phyloP scores from a whole-genome alignment of 64 coral and sea anemone genomes.

The Acropora tenuis region DNA sequence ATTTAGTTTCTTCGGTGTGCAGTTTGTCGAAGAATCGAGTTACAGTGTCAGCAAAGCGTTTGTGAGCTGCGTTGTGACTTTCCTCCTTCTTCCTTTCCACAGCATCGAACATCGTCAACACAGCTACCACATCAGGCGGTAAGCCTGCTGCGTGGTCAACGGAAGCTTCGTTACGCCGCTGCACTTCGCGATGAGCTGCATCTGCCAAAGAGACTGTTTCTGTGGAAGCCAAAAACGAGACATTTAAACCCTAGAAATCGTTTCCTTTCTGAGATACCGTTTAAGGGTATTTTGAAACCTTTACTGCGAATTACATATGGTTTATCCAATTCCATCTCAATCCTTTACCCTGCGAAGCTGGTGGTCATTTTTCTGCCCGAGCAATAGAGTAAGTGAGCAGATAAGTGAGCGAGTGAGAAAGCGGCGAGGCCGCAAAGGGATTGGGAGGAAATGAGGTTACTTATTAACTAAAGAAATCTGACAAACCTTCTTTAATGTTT shows the following conservation, averaged over 20 bases:
- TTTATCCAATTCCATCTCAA: too few relatives aligned
- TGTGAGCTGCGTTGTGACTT: conserved; percentile 76
- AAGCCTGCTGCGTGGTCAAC: conserved; percentile 90
- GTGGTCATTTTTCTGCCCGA: too few relatives aligned
- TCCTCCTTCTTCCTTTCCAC: conserved; percentile 76
- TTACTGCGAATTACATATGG: too few relatives aligned
- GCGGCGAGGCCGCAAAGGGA: too few relatives aligned
- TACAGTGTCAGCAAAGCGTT: conserved; percentile 81
- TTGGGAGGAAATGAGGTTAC: too few relatives aligned
- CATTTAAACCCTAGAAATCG: background rate
- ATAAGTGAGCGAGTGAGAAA: too few relatives aligned
- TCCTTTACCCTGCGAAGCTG: too few relatives aligned
- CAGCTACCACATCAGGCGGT: conserved; percentile 84
- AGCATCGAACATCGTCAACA: conserved; percentile 84
- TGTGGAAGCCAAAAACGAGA: conserved; percentile 6
- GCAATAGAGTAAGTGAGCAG: too few relatives aligned
- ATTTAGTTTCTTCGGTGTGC: conserved; percentile 88
- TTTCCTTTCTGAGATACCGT: too few relatives aligned
- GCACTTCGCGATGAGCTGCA: conserved; percentile 86
- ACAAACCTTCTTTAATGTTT: conserved; percentile 82
- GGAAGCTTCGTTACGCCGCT: conserved; percentile 86
- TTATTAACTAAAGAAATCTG: too few relatives aligned
- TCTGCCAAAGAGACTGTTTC: conserved; percentile 83
- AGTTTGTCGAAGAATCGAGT: conserved; percentile 95
- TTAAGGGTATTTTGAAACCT: too few relatives aligned